Evolutionary conservation across 2,888 invertebrate species (phyloP).

Genomic region (Ophraella communa): DNA sequence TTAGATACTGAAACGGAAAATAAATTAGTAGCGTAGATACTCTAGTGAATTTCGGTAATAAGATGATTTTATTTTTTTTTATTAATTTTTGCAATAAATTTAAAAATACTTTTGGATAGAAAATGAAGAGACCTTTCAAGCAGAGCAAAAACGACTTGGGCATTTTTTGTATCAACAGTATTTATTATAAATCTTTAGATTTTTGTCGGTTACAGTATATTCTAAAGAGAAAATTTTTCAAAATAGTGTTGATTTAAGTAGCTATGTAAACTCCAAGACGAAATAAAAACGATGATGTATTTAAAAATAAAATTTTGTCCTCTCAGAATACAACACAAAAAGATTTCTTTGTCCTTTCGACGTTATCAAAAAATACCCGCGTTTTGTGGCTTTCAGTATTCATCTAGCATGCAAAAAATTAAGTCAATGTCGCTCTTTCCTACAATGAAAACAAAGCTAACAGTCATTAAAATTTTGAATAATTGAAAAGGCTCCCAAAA

Average conservation of each 20-base stretch:
- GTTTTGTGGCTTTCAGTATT: conserved; percentile 2
- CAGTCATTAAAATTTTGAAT: conserved; percentile 24
- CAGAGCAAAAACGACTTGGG: no score
- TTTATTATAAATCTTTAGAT: no score
- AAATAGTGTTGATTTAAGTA: not conserved
- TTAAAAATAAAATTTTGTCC: not conserved
- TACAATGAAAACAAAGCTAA: conserved; percentile 12
- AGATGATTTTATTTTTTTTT: no score
- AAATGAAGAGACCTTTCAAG: no score
- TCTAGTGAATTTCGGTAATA: no score
- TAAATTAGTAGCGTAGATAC: no score
- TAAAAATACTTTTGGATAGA: no score
- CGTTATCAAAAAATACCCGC: not conserved
- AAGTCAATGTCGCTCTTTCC: not conserved
- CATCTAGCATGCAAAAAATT: conserved; percentile 5
- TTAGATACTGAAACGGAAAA: no score
- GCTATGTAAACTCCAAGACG: not conserved
- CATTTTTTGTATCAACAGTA: no score
- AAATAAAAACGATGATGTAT: not conserved
- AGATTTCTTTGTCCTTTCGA: not conserved
- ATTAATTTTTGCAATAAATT: no score
- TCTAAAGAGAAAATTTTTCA: not conserved
- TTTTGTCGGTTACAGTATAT: no score
- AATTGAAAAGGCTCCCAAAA: conserved; percentile 29
- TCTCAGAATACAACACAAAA: not conserved